Base-by-base conservation (phyloP, 2,797 vertebrate species). In the Sylvilagus floridanus region DNA sequence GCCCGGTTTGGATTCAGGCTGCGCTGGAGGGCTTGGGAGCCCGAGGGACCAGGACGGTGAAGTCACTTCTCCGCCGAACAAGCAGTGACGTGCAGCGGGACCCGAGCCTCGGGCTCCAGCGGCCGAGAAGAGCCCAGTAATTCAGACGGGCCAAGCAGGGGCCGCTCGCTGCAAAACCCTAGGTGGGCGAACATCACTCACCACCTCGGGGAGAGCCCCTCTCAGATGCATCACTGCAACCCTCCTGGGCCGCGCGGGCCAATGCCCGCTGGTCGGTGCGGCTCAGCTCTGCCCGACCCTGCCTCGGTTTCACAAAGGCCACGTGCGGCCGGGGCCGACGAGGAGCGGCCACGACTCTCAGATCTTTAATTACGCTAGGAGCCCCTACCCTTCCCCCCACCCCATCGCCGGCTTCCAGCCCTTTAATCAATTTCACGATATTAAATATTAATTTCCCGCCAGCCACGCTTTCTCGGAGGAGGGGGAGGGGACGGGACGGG, bases 391-490 rank as follows among this genome's bases (percentile, higher is more conserved):
- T 95, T 68, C 96, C 96, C 96, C 97, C 91, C 88, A 97, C 94
- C 91, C 95, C 97, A 96, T 97, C 88, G 75, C 85, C 84, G 85
- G 95, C 94, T 97, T 95, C 93, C 90, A 97, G 96, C 97, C 97
- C 98, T 98, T 98, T 98, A 98, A 98, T 98, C 98, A 98, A 98
- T 98, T 98, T 98, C 98, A 97, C 95, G 95, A 98, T 98, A 98
- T 98, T 98, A 98, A 98, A 98, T 98, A 98, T 98, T 98, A 98
- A 98, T 98, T 98, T 98, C 97, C 97, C 97, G 97, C 98, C 98
- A 98, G 98, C 97, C 95, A 97, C 96, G 96, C 98, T 97, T 96
- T 98, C 98, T 97, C 94, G 37, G 93, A 98, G 97, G 96, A 94
- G 97, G 95, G 92, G 97, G 87, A 93, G 79, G 88, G 88, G 92